These are phyloP conservation scores for Pitta sordida DNA, from an alignment of 2,113 vertebrate species.

Conservation along the genomic window DNA sequence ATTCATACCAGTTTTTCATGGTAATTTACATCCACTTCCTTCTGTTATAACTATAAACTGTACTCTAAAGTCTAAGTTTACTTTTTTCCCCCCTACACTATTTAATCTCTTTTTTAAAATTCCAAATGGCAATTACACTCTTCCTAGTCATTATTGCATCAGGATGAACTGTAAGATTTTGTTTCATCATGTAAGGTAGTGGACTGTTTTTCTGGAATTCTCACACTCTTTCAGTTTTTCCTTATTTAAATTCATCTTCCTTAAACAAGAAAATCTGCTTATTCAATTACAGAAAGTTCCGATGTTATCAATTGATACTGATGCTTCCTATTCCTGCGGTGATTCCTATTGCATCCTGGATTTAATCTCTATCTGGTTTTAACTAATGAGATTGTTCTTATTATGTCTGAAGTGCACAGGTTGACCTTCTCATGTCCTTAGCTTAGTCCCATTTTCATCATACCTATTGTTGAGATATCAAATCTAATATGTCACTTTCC, in stretches of 20 bases:
- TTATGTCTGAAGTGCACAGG: not conserved
- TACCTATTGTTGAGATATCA: not conserved
- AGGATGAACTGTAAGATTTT: not conserved
- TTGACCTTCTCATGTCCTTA: not conserved
- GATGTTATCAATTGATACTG: not conserved
- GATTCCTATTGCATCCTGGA: not conserved
- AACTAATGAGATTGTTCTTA: not conserved
- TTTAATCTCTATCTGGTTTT: not conserved
- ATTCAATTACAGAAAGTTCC: not conserved
- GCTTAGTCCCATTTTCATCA: fast-evolving
- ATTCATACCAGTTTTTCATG: not conserved
- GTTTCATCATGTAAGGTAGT: not conserved
- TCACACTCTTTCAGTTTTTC: not conserved
- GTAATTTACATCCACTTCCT: not conserved
- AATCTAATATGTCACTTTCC: not conserved
- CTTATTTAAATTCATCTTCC: not conserved
- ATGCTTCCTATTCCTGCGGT: not conserved
- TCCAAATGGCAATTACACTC: not conserved
- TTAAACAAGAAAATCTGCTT: not conserved
- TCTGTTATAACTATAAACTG: not conserved
- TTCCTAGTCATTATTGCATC: not conserved
- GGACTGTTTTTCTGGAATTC: not conserved
- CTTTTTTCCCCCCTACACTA: fast-evolving
- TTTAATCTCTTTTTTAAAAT: not conserved
- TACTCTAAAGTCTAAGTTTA: not conserved